A percentile compares a stretch with the other conserved stretches of the same genome.
Evolutionary conservation across 2,797 vertebrate species (phyloP).

Genomic region (Alcedo atthis): DNA sequence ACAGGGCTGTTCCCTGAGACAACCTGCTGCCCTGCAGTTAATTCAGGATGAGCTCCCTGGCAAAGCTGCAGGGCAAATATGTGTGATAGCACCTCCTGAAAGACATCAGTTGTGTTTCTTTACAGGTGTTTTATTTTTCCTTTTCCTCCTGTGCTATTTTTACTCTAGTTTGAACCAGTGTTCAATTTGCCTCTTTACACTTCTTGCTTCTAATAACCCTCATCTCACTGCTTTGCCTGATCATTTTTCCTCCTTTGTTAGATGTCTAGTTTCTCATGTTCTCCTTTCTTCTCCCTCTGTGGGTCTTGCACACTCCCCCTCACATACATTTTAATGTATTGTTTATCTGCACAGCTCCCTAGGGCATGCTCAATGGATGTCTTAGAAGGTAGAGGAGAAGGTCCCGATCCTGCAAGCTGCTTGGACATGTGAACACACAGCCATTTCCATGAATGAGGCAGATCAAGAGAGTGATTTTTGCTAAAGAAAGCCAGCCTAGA

Average conservation of each 20-base stretch:
- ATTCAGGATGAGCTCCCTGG: neutral
- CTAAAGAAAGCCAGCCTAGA: neutral
- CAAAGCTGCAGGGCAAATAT: neutral
- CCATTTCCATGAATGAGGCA: accelerated
- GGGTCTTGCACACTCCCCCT: conserved; percentile 1
- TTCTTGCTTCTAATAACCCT: conserved; percentile 40
- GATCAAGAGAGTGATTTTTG: neutral
- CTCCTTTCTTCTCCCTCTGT: neutral
- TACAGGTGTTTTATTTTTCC: neutral
- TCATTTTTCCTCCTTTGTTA: neutral
- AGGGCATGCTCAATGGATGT: accelerated
- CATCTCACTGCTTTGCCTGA: conserved; percentile 40
- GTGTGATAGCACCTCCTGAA: conserved; percentile 8
- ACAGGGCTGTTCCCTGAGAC: neutral
- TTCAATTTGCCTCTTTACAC: conserved; percentile 53
- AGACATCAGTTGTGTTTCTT: neutral
- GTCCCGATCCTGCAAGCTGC: neutral
- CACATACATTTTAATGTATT: neutral
- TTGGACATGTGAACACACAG: neutral
- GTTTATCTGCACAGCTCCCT: neutral
- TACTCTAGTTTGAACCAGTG: conserved; percentile 34
- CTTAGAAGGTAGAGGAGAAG: neutral
- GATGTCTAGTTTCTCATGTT: conserved; percentile 32
- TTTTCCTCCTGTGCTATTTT: conserved; percentile 40
- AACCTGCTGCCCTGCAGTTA: neutral